Percentiles rank a stretch among this genome's conserved stretches.
Evolutionary conservation across 2,797 vertebrate genomes (phyloP).

Genomic region (Pipistrellus pygmaeus): DNA sequence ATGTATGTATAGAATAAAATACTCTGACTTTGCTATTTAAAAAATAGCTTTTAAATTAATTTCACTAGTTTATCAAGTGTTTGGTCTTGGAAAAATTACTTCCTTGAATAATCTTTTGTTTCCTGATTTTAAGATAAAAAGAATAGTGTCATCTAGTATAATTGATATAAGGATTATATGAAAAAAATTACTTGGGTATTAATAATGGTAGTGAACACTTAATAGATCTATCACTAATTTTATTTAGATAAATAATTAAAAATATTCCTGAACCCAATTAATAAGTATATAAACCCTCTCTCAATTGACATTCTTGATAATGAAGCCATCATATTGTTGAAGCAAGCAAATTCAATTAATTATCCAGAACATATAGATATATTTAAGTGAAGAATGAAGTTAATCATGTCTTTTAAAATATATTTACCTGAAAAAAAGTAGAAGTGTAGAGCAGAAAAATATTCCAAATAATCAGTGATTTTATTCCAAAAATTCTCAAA

Average conservation of each 20-base stretch:
- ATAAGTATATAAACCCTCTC: background rate
- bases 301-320: background rate
- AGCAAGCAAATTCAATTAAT: background rate
- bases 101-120: background rate
- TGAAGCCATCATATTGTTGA: background rate
- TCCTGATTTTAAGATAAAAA: background rate
- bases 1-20: background rate
- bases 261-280: background rate
- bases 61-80: background rate
- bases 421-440: background rate
- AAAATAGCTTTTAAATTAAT: background rate
- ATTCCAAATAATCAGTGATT: background rate
- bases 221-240: background rate
- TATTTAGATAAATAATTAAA: slow-evolving; percentile 2
- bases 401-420: background rate
- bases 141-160: background rate
- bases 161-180: background rate
- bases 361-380: background rate
- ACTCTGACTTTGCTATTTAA: background rate
- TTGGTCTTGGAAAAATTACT: background rate
- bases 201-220: background rate
- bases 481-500: background rate
- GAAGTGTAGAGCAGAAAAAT: background rate
- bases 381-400: background rate
- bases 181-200: background rate